phyloP scores from a whole-genome alignment of 92 coral and sea anemone species.

The Palythoa grandis region DNA sequence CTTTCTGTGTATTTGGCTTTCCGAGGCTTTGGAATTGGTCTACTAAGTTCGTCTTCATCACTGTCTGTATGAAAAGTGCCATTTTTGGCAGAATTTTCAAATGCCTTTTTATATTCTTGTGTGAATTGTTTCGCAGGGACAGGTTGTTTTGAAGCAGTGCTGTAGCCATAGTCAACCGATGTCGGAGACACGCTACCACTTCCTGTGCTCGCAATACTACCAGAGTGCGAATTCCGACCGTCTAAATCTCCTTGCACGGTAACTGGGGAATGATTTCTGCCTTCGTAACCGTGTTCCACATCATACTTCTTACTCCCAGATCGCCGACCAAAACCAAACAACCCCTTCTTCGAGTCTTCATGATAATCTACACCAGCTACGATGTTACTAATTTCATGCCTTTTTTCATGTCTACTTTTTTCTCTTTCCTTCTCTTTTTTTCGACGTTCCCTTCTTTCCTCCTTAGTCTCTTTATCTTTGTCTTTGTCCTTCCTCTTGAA shows the following conservation, averaged over 20 bases:
- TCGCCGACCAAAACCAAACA: conserved; percentile 79
- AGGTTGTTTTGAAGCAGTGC: conserved; percentile 32
- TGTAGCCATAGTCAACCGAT: conserved; percentile 37
- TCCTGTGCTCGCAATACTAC: conserved; percentile 67
- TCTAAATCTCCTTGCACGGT: conserved; percentile 54
- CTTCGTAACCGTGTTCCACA: conserved; percentile 77
- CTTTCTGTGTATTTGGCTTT: conserved; percentile 37
- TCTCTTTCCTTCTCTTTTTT: conserved; percentile 82
- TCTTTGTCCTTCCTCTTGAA: conserved; percentile 97
- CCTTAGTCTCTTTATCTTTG: conserved; percentile 82
- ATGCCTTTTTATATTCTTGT: conserved; percentile 46
- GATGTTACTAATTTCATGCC: conserved; percentile 73
- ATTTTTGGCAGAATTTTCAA: conserved; percentile 37
- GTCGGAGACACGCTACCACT: conserved; percentile 50
- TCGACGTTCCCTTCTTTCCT: conserved; percentile 89
- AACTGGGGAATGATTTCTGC: conserved; percentile 48
- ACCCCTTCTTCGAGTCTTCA: conserved; percentile 63
- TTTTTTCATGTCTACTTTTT: conserved; percentile 73
- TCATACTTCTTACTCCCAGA: conserved; percentile 79
- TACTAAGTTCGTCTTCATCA: conserved; percentile 38
- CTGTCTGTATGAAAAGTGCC: conserved; percentile 38
- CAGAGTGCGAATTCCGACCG: conserved; percentile 60
- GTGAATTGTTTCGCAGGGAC: conserved; percentile 7
- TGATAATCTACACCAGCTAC: conserved; percentile 70
- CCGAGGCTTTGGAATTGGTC: conserved; percentile 76